Conservation (phyloP, 2,797 vertebrate genomes). For the Thaleichthys pacificus region DNA sequence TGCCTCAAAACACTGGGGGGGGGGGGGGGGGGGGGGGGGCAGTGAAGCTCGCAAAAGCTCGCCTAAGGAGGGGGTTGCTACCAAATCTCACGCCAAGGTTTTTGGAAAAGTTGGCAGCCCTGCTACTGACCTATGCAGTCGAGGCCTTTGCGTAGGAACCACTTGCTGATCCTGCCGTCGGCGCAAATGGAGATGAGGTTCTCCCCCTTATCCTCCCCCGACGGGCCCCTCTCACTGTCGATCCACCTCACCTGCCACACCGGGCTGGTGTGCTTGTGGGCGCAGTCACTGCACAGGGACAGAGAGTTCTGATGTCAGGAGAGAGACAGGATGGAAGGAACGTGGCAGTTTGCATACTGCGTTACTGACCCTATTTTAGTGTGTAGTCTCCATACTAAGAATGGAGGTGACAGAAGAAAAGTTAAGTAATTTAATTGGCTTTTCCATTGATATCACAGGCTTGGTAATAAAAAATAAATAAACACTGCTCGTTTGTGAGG, state of each 20-base stretch:
- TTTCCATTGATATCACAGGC: not conserved
- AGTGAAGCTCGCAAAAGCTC: no score
- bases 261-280: slow-evolving; percentile 77
- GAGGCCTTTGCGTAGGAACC: slow-evolving; percentile 81
- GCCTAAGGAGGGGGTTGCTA: no score
- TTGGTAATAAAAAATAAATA: not conserved
- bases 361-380: not conserved
- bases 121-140: slow-evolving; percentile 82
- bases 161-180: slow-evolving; percentile 84
- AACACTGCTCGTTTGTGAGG: not conserved
- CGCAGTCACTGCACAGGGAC: slow-evolving; percentile 70
- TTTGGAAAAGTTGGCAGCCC: no score
- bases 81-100: no score
- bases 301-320: not conserved
- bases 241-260: slow-evolving; percentile 89
- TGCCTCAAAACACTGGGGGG: no score
- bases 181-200: slow-evolving; percentile 83
- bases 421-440: not conserved
- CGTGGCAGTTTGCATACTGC: no score
- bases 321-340: no score
- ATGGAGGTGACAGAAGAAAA: not conserved
- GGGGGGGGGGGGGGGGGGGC: no score
- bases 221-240: slow-evolving; percentile 67
- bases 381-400: not conserved
- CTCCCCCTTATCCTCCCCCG: slow-evolving; percentile 77